Conservation (phyloP, 2,888 invertebrate species). For the Molanna angustata region DNA sequence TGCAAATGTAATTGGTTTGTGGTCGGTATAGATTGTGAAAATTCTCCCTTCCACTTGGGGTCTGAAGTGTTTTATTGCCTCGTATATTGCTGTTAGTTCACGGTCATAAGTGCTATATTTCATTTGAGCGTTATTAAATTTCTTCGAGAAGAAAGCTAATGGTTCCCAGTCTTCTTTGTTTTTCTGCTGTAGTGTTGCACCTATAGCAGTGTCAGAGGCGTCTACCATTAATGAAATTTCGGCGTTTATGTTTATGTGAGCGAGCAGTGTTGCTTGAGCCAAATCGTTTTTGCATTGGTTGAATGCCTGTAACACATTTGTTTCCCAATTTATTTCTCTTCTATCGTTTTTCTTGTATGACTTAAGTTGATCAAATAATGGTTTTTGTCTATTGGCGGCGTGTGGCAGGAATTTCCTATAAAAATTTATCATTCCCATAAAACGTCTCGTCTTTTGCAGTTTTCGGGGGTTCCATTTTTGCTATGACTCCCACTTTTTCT, state of each 20-base stretch:
- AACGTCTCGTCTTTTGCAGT: slow-evolving; percentile 30
- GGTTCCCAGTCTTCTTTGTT: slow-evolving; percentile 36
- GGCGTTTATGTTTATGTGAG: slow-evolving; percentile 37
- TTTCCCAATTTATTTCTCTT: slow-evolving; percentile 29
- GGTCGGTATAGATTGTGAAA: too few relatives aligned
- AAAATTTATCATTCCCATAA: slow-evolving; percentile 26
- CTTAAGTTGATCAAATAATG: slow-evolving; percentile 25
- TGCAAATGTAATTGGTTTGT: too few relatives aligned
- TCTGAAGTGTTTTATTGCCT: too few relatives aligned
- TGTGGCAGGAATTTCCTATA: slow-evolving; percentile 18
- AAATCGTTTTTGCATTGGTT: slow-evolving; percentile 35
- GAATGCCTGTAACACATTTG: slow-evolving; percentile 33
- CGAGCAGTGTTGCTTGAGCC: slow-evolving; percentile 36
- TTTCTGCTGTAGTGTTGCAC: slow-evolving; percentile 40
- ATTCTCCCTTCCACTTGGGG: too few relatives aligned
- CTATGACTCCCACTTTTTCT: slow-evolving; percentile 30
- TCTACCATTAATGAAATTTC: slow-evolving; percentile 38
- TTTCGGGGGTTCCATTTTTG: slow-evolving; percentile 23
- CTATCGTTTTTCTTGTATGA: slow-evolving; percentile 33
- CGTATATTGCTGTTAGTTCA: too few relatives aligned
- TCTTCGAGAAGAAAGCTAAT: slow-evolving; percentile 40
- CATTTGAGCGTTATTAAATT: slow-evolving; percentile 36
- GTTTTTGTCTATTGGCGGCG: slow-evolving; percentile 16
- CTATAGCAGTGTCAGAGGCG: slow-evolving; percentile 41
- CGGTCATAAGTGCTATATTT: too few relatives aligned